phyloP scores from a whole-genome alignment of 2,797 vertebrate genomes.

The Pantherophis alleghaniensis region DNA sequence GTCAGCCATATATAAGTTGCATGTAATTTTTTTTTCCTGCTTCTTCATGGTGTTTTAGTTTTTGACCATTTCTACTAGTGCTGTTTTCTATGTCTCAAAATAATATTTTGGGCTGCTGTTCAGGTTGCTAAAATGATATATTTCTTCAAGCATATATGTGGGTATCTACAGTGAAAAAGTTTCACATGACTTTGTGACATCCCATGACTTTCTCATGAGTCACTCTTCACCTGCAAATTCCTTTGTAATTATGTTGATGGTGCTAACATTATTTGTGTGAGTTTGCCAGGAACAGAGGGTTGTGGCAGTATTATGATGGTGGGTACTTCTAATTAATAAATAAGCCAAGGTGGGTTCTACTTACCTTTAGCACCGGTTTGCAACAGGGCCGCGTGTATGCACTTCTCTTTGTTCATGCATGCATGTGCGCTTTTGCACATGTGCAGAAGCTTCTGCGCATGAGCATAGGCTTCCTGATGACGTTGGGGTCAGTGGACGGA shows the following conservation, averaged over 20 bases:
- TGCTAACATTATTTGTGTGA: background rate
- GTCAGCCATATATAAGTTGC: background rate
- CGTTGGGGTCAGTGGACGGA: too few species aligned
- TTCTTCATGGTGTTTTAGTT: background rate
- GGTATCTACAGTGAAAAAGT: background rate
- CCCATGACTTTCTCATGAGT: background rate
- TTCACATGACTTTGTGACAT: background rate
- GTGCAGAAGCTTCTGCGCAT: too few species aligned
- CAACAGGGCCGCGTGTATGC: too few species aligned
- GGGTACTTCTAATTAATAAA: background rate
- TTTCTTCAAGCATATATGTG: background rate
- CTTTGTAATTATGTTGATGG: background rate
- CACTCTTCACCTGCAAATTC: background rate
- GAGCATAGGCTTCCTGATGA: too few species aligned
- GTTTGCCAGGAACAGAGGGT: background rate
- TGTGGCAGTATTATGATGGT: background rate
- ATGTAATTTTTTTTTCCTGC: background rate
- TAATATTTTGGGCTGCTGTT: background rate
- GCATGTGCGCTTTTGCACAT: too few species aligned
- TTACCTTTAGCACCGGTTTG: too few species aligned
- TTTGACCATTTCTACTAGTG: background rate
- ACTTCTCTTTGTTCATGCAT: too few species aligned
- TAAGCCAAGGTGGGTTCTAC: background rate
- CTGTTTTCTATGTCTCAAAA: background rate
- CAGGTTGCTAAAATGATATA: background rate